Base-by-base conservation (phyloP, 2,113 vertebrate genomes). In the Taurulus bubalis region DNA sequence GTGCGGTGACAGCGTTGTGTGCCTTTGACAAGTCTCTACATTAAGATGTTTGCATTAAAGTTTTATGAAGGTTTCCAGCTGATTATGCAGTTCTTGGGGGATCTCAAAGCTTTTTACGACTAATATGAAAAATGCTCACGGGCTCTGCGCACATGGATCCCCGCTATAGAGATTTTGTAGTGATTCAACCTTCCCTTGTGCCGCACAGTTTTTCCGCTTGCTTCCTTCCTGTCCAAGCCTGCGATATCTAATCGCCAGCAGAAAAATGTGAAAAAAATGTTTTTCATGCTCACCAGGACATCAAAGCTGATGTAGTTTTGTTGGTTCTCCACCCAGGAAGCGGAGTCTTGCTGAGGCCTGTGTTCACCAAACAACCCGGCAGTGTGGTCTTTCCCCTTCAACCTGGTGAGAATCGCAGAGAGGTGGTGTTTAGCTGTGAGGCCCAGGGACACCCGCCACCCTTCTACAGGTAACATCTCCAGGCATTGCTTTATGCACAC, bases 341-440 rank as follows among this genome's bases (percentile, higher is more conserved):
- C 77, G 92, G 87, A 86, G 85, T 91, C 9, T 95, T 95, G 85
- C 95, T 96, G 4, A 96, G 96, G 60, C 98, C 97, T 0, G 85
- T 96, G 26, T 98, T 99, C 84, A 95, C 96, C 51, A 98, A 97
- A 87, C 97, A 99, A 79, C 98, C 98, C 6, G 95, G 94, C 90
- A 96, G 95, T 34, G 12, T 97, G 36, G 96, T 97, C 86, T 98
- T 99, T 90, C 96, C 98, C 28, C 71, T 99, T 93, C 96, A 96
- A 79, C 94, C 96, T 0, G 96, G 96, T 2, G 96, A 98, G 90
- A 96, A 90, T 80, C 97, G 94, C 38, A 89, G 91, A 81, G 96
- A 97, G 86, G 96, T 98, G 85, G 97, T 96, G 87, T 95, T 98
- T 84, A 98, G 84, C 89, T 99, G 98, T 1, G 97, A 98, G 91